These are phyloP conservation scores for Tricholauxania praeusta DNA, from an alignment of 2,888 invertebrate species.

Conservation along the genomic window DNA sequence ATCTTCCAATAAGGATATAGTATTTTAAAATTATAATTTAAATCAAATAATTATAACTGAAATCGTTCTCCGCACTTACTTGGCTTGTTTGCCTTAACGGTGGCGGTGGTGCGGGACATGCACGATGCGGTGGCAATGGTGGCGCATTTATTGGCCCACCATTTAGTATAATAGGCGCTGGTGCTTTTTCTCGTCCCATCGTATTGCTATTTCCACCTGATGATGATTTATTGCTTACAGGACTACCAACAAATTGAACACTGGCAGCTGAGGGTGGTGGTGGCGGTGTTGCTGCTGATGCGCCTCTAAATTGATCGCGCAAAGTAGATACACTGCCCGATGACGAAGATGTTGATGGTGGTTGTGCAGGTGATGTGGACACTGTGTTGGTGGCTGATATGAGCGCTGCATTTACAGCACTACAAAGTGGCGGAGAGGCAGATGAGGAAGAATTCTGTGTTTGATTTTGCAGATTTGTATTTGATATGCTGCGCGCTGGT, in stretches of 20 bases:
- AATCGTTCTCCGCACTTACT: slow-evolving; percentile 55
- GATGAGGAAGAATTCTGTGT: slow-evolving; percentile 45
- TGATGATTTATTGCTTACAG: slow-evolving; percentile 49
- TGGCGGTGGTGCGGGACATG: slow-evolving; percentile 66
- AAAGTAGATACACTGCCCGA: slow-evolving; percentile 63
- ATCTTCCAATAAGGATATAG: too few relatives aligned
- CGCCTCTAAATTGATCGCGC: slow-evolving; percentile 65
- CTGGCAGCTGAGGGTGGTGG: slow-evolving; percentile 50
- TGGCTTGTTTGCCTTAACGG: slow-evolving; percentile 64
- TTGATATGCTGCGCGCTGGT: slow-evolving; percentile 66
- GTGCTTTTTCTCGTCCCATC: slow-evolving; percentile 52
- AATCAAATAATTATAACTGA: too few relatives aligned
- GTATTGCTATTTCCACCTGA: slow-evolving; percentile 2
- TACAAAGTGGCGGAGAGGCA: slow-evolving; percentile 48
- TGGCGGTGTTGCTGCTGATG: slow-evolving; percentile 53
- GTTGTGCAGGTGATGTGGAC: slow-evolving; percentile 53
- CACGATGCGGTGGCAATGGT: slow-evolving; percentile 67
- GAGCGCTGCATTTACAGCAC: slow-evolving; percentile 58
- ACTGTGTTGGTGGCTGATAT: slow-evolving; percentile 52
- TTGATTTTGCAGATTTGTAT: slow-evolving; percentile 64
- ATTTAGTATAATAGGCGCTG: slow-evolving; percentile 60
- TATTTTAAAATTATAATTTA: too few relatives aligned
- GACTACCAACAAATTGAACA: slow-evolving; percentile 50
- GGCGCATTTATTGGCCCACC: slow-evolving; percentile 62
- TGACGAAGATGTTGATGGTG: slow-evolving; percentile 58